Conservation (phyloP, 2,888 invertebrate species). For the Cataglyphis rosenhaueri region DNA sequence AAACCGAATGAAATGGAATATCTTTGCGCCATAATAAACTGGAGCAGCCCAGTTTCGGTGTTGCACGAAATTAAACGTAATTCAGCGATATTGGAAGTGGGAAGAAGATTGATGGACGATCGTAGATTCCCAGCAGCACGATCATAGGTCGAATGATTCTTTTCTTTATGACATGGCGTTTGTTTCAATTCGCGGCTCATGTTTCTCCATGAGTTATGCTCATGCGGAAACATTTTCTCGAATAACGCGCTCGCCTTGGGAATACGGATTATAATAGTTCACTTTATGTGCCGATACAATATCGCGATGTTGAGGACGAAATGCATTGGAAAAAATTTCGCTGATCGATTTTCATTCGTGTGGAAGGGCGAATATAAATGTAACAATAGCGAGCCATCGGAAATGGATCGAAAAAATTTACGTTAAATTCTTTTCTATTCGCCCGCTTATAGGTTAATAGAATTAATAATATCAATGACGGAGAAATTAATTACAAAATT, state of each 20-base stretch:
- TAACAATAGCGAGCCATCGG: background rate
- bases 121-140: constrained; percentile 12
- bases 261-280: constrained; percentile 43
- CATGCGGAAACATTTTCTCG: constrained; percentile 32
- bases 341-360: constrained; percentile 21
- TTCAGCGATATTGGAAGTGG: constrained; percentile 40
- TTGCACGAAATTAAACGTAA: constrained; percentile 49
- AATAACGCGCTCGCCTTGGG: constrained; percentile 26
- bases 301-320: constrained; percentile 1
- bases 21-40: constrained; percentile 51
- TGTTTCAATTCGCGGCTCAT: constrained; percentile 46
- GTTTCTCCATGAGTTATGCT: constrained; percentile 42
- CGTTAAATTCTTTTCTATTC: background rate
- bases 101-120: constrained; percentile 39
- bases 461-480: background rate
- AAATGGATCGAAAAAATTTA: background rate
- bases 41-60: constrained; percentile 16
- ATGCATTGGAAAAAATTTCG: constrained; percentile 23
- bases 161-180: constrained; percentile 38
- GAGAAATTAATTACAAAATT: background rate
- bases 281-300: constrained; percentile 35
- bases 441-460: background rate
- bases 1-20: constrained; percentile 28
- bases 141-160: constrained; percentile 29
- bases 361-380: background rate